Conservation (phyloP, 2,888 invertebrate genomes). For the Conus canariensis region DNA sequence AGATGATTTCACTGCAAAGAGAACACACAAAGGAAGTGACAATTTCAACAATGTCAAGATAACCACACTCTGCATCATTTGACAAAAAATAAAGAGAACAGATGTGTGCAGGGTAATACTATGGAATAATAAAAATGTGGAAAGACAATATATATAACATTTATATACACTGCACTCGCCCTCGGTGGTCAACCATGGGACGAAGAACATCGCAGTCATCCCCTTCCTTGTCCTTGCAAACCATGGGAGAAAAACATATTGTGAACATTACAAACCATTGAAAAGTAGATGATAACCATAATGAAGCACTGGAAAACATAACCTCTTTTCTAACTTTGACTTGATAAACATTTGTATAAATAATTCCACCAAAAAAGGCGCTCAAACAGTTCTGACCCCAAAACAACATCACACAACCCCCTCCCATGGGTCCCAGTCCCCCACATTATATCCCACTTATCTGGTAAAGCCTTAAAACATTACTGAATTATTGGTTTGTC, state of each 20-base stretch:
- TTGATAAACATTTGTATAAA: too few relatives aligned
- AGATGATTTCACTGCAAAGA: background rate
- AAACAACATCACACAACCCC: too few relatives aligned
- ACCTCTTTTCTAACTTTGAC: too few relatives aligned
- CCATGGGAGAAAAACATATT: constrained; percentile 17
- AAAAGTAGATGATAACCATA: background rate
- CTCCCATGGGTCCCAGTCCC: too few relatives aligned
- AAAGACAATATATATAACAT: too few relatives aligned
- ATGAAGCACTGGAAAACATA: background rate
- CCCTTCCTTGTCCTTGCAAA: constrained; percentile 26
- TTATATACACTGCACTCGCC: constrained; percentile 29
- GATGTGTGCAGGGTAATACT: background rate
- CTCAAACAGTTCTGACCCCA: too few relatives aligned
- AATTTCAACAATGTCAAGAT: background rate
- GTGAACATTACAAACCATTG: background rate
- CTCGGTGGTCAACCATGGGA: constrained; percentile 33
- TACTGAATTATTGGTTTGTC: too few relatives aligned
- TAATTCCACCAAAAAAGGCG: too few relatives aligned
- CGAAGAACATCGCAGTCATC: background rate
- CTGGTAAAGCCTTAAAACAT: too few relatives aligned
- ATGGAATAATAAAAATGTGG: too few relatives aligned
- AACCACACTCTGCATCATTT: background rate
- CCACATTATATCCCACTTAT: too few relatives aligned
- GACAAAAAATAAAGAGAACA: background rate
- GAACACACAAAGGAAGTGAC: background rate